Percentiles rank a stretch among this genome's conserved stretches.
These are phyloP conservation scores for Umimayanthus chanpuru DNA, from an alignment of 92 coral and sea anemone species.

Conservation along the genomic window DNA sequence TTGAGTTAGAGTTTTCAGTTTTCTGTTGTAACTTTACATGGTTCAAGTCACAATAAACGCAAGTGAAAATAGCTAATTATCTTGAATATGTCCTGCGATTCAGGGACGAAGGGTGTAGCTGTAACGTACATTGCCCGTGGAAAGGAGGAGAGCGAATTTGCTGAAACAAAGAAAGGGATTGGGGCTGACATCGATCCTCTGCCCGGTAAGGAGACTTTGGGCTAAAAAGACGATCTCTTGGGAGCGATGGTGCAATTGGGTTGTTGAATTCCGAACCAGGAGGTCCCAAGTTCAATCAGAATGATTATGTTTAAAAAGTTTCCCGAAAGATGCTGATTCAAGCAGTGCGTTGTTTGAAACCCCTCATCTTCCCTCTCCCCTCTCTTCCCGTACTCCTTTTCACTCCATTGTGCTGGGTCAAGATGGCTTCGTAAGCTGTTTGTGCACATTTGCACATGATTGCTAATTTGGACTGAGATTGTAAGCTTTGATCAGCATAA, in stretches of 20 bases:
- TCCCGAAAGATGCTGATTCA: neutral
- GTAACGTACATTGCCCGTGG: constrained; percentile 90
- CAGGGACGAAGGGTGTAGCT: constrained; percentile 92
- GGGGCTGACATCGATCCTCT: constrained; percentile 67
- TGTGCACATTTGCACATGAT: too few species aligned
- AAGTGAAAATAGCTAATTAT: too few species aligned
- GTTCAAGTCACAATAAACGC: neutral
- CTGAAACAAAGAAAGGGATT: constrained; percentile 68
- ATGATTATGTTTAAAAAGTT: neutral
- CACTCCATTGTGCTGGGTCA: too few species aligned
- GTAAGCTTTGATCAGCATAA: too few species aligned
- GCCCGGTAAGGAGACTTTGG: constrained; percentile 68
- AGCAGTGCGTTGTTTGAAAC: neutral
- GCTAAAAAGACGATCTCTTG: neutral
- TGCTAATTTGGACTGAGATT: too few species aligned
- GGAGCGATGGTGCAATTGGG: too few species aligned
- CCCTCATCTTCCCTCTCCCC: neutral
- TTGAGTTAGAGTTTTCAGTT: too few species aligned
- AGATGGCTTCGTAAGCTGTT: too few species aligned
- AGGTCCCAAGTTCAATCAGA: neutral
- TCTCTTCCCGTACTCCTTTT: neutral
- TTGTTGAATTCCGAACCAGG: neutral
- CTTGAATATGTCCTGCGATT: neutral
- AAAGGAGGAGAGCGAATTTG: constrained; percentile 76
- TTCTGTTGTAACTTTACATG: too few species aligned